These are phyloP conservation scores for Hyposoter didymator DNA, from an alignment of 2,888 invertebrate genomes.

Conservation along the genomic window DNA sequence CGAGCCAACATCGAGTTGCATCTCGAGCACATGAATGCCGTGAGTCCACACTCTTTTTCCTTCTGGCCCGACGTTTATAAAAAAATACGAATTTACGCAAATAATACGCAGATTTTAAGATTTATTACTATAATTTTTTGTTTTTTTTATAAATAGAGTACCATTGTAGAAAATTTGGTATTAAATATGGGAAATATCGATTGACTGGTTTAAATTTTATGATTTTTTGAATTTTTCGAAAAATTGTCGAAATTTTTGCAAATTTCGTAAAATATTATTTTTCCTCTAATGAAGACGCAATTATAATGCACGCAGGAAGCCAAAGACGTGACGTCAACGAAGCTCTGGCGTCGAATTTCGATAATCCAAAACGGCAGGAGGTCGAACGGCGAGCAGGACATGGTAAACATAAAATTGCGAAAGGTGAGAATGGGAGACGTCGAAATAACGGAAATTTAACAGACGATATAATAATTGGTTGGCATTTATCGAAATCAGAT, in stretches of 20 bases:
- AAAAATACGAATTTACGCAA: no score
- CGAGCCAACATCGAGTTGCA: constrained; percentile 97
- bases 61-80: no score
- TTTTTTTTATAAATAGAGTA: not conserved
- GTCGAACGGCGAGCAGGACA: constrained; percentile 93
- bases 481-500: constrained; percentile 85
- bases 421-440: constrained; percentile 85
- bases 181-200: no score
- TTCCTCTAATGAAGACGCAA: not conserved
- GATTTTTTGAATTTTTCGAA: no score
- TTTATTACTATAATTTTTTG: no score
- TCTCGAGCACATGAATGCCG: constrained; percentile 96
- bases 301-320: constrained; percentile 86
- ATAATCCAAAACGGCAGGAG: constrained; percentile 89
- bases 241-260: no score
- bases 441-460: constrained; percentile 12
- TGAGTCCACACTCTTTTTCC: constrained; percentile 75
- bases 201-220: no score
- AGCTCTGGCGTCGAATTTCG: constrained; percentile 95
- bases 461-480: constrained; percentile 21
- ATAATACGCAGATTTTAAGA: no score
- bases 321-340: constrained; percentile 94
- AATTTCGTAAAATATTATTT: not conserved
- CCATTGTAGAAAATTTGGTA: no score
- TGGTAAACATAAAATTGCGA: constrained; percentile 94